A percentile compares a stretch with the other conserved stretches of the same genome.
phyloP scores from a whole-genome alignment of 1,140 invertebrate genomes.

The Caenorhabditis briggsae region DNA sequence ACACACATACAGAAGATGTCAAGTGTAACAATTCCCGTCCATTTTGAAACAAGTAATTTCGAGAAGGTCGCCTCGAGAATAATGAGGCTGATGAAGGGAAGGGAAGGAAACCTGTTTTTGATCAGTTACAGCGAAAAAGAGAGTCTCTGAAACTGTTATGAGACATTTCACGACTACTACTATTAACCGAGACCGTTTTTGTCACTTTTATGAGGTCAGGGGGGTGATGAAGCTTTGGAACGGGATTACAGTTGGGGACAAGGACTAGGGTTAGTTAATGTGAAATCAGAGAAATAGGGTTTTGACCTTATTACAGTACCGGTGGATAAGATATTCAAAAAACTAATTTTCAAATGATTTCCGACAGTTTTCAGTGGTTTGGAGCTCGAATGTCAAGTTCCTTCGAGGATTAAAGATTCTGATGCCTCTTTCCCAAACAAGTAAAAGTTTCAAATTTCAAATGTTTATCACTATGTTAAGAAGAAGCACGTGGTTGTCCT shows the following conservation, averaged over 20 bases:
- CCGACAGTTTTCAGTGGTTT: no score
- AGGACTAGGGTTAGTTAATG: no score
- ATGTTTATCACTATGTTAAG: neutral
- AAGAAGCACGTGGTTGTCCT: slow-evolving; percentile 16
- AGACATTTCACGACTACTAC: neutral
- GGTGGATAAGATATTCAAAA: no score
- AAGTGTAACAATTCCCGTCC: neutral
- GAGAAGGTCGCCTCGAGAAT: slow-evolving; percentile 53
- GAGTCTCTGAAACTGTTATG: slow-evolving; percentile 7
- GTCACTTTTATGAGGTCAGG: neutral
- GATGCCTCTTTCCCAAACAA: no score
- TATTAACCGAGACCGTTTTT: slow-evolving; percentile 3
- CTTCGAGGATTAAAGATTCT: no score
- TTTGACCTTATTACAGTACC: no score
- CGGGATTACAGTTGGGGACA: neutral
- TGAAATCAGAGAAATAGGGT: no score
- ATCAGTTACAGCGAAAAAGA: slow-evolving; percentile 23
- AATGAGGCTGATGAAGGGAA: neutral
- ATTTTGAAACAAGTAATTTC: slow-evolving; percentile 43
- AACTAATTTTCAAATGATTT: no score
- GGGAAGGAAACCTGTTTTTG: neutral
- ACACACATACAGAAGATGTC: neutral
- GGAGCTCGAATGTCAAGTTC: no score
- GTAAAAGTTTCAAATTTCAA: no score
- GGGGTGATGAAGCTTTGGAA: neutral